phyloP scores from a whole-genome alignment of 2,113 vertebrate species.

The Rousettus leschenaultii region DNA sequence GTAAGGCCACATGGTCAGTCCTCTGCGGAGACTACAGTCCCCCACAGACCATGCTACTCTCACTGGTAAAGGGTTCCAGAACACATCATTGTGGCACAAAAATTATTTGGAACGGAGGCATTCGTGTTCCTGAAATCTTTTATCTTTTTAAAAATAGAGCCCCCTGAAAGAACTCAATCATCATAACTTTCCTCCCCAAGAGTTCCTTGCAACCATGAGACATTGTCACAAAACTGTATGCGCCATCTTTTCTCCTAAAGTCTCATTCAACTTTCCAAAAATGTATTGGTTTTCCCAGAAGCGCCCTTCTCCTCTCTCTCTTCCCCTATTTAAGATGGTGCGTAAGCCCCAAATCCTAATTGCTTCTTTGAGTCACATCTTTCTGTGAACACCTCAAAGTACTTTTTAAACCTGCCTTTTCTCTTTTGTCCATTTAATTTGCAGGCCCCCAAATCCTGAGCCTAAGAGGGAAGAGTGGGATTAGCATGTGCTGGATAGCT shows the following conservation, averaged over 20 bases:
- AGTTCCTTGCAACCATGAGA: background rate
- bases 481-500: too few species aligned
- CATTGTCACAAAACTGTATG: background rate
- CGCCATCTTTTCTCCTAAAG: background rate
- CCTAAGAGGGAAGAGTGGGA: background rate
- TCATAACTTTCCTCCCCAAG: background rate
- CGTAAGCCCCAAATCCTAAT: background rate
- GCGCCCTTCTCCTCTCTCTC: background rate
- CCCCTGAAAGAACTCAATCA: background rate
- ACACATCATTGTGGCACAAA: background rate
- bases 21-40: background rate
- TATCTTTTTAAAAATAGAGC: background rate
- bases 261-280: background rate
- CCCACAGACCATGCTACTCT: background rate
- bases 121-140: background rate
- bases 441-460: background rate
- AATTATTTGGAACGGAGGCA: background rate
- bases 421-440: background rate
- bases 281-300: background rate
- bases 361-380: background rate
- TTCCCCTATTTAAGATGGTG: background rate
- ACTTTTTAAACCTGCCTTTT: background rate
- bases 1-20: background rate
- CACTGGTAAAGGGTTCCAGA: background rate
- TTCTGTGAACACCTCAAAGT: background rate